Evolutionary conservation across 2,113 vertebrate genomes (phyloP), one percentile per base, ranked within the genome.

Genomic region (Neogale vison): DNA sequence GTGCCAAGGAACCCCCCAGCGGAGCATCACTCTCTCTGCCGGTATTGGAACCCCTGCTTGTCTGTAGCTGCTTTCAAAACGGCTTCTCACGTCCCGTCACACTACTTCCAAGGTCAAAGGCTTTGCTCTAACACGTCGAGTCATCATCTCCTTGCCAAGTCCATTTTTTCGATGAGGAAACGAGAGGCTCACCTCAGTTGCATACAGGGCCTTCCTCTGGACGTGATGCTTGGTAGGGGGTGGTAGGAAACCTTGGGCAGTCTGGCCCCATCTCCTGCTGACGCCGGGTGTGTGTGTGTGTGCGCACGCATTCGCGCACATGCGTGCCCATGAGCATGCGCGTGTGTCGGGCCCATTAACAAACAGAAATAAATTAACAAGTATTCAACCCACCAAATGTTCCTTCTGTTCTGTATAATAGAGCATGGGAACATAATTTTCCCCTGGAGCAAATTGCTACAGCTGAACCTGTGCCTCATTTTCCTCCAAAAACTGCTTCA

Each of bases 351-450:
- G 88, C 90, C 96, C 93, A 95, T 97, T 96, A 96, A 96, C 96
- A 98, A 96, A 97, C 94, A 98, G 89, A 98, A 98, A 97, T 98
- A 97, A 98, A 97, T 98, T 93, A 97, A 91, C 94, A 97, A 84
- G 86, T 95, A 96, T 98, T 97, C 96, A 97, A 88, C 93, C 94
- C 95, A 97, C 97, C 95, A 96, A 96, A 98, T 96, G 95, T 97
- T 97, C 94, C 97, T 97, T 98, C 97, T 97, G 95, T 95, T 98
- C 94, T 94, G 90, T 85, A 90, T 94, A 93, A 97, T 96, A 50
- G 93, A 98, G 95, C 89, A 55, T 0, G 20, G 93, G 96, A 98
- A 96, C 96, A 79, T 91, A 95, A 97, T 98, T 98, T 96, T 96
- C 96, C 97, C 97, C 97, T 76, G 85, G 90, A 97, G 98, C 96